phyloP scores from a whole-genome alignment of 2,888 invertebrate species.

The Ormyrus nitidulus region DNA sequence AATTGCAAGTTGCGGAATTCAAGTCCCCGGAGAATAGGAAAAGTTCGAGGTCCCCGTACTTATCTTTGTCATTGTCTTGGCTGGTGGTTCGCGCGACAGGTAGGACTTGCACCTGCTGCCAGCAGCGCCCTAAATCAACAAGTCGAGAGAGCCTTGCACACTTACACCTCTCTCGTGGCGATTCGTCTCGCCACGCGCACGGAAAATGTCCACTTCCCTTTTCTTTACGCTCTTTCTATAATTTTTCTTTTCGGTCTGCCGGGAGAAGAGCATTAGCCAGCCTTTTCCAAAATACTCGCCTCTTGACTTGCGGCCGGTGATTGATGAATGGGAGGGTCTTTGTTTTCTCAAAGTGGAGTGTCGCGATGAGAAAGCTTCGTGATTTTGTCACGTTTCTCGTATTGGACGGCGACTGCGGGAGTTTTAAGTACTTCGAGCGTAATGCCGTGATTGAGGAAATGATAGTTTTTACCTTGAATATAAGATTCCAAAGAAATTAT shows the following conservation, averaged over 20 bases:
- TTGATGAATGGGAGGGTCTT: conserved; percentile 48
- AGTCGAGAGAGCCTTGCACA: neutral
- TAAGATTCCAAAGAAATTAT: too few species aligned
- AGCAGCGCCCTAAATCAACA: conserved; percentile 52
- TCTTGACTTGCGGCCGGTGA: conserved; percentile 40
- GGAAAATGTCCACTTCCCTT: conserved; percentile 23
- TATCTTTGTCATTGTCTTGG: conserved; percentile 9
- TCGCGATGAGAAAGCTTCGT: neutral
- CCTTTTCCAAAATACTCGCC: conserved; percentile 44
- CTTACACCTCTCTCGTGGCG: conserved; percentile 33
- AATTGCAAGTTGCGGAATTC: too few species aligned
- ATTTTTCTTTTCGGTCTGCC: too few species aligned
- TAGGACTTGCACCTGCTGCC: conserved; percentile 43
- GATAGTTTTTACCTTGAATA: too few species aligned
- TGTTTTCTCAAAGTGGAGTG: conserved; percentile 1
- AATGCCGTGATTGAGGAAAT: too few species aligned
- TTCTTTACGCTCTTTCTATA: neutral
- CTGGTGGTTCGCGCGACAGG: neutral
- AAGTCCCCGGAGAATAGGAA: neutral
- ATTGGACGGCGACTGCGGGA: neutral
- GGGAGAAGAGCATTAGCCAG: neutral
- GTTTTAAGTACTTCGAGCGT: neutral
- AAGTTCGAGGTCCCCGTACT: neutral
- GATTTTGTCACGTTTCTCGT: conserved; percentile 30
- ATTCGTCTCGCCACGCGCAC: conserved; percentile 36